Percentiles rank a stretch among this genome's conserved stretches.
These are phyloP conservation scores for Chauna torquata DNA, from an alignment of 2,113 vertebrate species.

Conservation along the genomic window DNA sequence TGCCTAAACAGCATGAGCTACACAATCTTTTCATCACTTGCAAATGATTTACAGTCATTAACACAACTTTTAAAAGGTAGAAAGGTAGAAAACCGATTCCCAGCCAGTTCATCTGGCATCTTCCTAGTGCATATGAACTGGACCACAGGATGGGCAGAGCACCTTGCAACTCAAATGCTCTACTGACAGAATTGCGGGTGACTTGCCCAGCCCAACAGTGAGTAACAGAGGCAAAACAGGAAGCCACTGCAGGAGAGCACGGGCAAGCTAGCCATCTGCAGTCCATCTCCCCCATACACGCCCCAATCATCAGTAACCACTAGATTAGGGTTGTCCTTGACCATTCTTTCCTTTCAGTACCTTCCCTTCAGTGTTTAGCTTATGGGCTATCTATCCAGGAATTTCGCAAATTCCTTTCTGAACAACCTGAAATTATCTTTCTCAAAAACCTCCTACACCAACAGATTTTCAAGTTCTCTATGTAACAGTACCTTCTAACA, in stretches of 20 bases:
- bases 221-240: neutral
- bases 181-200: rapidly evolving
- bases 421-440: neutral
- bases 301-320: too few relatives aligned
- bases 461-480: neutral
- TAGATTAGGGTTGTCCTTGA: rapidly evolving
- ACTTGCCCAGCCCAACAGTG: neutral
- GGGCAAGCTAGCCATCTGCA: rapidly evolving
- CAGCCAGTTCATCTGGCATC: rapidly evolving
- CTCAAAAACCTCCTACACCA: rapidly evolving
- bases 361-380: neutral
- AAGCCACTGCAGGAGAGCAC: rapidly evolving
- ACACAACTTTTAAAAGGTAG: too few relatives aligned
- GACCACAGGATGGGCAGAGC: neutral
- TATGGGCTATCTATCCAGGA: rapidly evolving
- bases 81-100: neutral
- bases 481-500: rapidly evolving
- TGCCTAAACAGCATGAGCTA: too few relatives aligned
- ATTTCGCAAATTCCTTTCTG: too few relatives aligned
- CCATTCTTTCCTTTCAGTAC: neutral
- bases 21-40: too few relatives aligned
- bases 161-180: too few relatives aligned
- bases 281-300: rapidly evolving
- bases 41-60: too few relatives aligned
- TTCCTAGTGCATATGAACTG: rapidly evolving